These are phyloP conservation scores for Nothobranchius kuhntae DNA, from an alignment of 2,113 vertebrate genomes.

Conservation along the genomic window DNA sequence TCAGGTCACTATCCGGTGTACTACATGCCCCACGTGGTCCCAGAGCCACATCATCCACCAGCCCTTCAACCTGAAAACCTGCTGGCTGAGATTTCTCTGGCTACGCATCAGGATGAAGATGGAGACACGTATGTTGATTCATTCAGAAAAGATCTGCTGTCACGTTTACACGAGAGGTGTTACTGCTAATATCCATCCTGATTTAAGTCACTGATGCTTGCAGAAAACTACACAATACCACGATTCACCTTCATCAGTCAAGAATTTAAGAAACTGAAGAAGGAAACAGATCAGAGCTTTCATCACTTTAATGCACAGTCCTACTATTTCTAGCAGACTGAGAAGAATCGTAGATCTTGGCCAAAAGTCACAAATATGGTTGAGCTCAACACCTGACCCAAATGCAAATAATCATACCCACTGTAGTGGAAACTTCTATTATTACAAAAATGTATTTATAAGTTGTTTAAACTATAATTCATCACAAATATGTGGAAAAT, in stretches of 20 bases:
- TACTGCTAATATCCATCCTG: not conserved
- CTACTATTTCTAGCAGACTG: too few species aligned
- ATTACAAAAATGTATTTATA: too few species aligned
- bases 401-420: too few species aligned
- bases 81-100: conserved; percentile 59
- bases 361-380: too few species aligned
- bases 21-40: conserved; percentile 16
- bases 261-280: not conserved
- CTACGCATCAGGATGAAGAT: conserved; percentile 81
- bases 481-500: too few species aligned
- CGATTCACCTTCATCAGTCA: conserved; percentile 18
- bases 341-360: too few species aligned
- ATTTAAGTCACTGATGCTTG: too few species aligned
- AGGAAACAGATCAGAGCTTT: too few species aligned
- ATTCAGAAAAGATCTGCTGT: not conserved
- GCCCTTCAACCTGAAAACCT: conserved; percentile 38
- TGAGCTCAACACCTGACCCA: too few species aligned
- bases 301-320: too few species aligned
- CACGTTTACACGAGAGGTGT: not conserved
- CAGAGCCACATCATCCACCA: conserved; percentile 11
- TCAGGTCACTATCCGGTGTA: conserved; percentile 42
- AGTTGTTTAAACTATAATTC: too few species aligned
- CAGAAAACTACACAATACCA: not conserved
- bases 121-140: conserved; percentile 82
- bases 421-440: too few species aligned